These are phyloP conservation scores for Philhelius pedissequus DNA, from an alignment of 2,888 invertebrate genomes.

Conservation along the genomic window DNA sequence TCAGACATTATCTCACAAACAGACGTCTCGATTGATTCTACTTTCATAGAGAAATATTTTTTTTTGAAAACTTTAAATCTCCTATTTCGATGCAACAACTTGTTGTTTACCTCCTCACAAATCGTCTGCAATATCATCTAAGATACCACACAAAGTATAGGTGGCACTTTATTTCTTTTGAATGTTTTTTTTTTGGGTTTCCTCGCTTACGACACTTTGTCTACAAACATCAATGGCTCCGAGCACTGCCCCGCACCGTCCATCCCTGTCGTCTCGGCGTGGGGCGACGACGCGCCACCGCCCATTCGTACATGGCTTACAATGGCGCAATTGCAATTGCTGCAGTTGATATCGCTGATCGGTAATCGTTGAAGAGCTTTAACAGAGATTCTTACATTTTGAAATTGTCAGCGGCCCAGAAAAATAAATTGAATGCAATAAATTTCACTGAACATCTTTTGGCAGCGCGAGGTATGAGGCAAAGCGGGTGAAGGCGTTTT, in stretches of 20 bases:
- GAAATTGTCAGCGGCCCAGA: slow-evolving; percentile 48
- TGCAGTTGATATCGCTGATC: slow-evolving; percentile 18
- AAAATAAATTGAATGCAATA: slow-evolving; percentile 54
- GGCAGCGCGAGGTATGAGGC: not conserved
- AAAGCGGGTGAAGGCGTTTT: not conserved
- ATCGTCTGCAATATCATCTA: not conserved
- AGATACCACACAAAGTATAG: not conserved
- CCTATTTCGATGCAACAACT: not conserved
- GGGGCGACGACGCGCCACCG: no score
- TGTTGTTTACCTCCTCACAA: not conserved
- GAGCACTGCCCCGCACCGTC: not conserved
- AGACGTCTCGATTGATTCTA: not conserved
- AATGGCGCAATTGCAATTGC: slow-evolving; percentile 18
- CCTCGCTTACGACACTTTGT: slow-evolving; percentile 4
- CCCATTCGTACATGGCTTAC: not conserved
- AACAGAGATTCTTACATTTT: slow-evolving; percentile 13
- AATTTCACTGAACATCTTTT: slow-evolving; percentile 47
- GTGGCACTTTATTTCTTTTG: not conserved
- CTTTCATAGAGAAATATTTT: not conserved
- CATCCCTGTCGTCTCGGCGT: no score
- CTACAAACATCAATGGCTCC: not conserved
- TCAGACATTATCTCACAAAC: not conserved
- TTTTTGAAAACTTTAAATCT: not conserved
- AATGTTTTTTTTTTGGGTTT: slow-evolving; percentile 15
- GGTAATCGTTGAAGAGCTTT: not conserved